These are phyloP conservation scores for Patella caerulea DNA, from an alignment of 2,888 invertebrate genomes.

Conservation along the genomic window DNA sequence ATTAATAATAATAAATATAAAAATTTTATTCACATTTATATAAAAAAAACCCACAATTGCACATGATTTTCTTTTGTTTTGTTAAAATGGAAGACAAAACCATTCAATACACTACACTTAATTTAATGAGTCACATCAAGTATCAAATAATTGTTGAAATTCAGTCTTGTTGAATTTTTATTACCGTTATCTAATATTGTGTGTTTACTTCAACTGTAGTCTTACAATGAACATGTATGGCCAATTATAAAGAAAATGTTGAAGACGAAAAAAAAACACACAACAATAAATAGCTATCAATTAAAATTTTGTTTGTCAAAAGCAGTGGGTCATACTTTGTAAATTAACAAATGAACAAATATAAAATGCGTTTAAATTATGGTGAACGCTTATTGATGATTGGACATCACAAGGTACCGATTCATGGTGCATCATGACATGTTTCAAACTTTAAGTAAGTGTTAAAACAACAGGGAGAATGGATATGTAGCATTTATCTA, in stretches of 20 bases:
- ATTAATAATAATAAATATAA: neutral
- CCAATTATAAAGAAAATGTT: neutral
- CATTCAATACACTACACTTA: too few relatives aligned
- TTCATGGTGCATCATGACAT: neutral
- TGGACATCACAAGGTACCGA: neutral
- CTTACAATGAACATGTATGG: neutral
- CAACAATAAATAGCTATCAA: neutral
- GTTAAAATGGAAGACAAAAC: slow-evolving; percentile 6
- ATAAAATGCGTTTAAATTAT: neutral
- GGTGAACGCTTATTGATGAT: neutral
- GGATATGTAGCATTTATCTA: neutral
- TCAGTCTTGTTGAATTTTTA: too few relatives aligned
- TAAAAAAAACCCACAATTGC: neutral
- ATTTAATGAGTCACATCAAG: neutral
- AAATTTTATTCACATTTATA: neutral
- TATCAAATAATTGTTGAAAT: neutral
- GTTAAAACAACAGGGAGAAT: neutral
- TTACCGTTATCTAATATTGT: too few relatives aligned
- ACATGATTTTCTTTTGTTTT: neutral
- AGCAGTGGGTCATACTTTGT: neutral
- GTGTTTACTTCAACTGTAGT: neutral
- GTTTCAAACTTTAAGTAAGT: neutral
- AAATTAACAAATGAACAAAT: neutral
- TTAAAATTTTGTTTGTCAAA: neutral
- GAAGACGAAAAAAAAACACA: neutral